Base-by-base conservation (phyloP, 2,888 invertebrate genomes). In the Eristalis pertinax region DNA sequence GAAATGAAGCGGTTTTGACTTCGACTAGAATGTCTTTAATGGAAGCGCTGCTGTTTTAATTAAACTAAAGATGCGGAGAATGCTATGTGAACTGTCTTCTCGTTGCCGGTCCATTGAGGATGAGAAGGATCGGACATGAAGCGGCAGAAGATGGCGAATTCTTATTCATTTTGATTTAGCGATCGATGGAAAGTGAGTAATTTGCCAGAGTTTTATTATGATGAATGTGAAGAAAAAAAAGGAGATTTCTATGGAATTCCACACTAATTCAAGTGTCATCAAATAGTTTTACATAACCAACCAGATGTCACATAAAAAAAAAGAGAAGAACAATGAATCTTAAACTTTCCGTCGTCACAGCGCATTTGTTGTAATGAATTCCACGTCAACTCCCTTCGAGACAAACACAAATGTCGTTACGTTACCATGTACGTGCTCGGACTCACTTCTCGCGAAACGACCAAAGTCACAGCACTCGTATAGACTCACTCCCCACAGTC, bases 81-180 rank as follows among this genome's bases (percentile, higher is more conserved):
- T 65, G 58, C 72, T 78, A 79, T 83, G 29, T 5, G 29, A 29
- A 29, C 5, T 4, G 79, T 79, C 83, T 79, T 86, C 73, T 83
- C 69, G 29, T 62, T 73, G 22, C 35, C 19, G 69, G 15, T n/a
- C 43, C 4, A 43, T 43, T 83, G 26, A 1, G 22, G 11, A 24
- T 15, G 29, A 29, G 69, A 38, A 67, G 75, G 58, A 75, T 76
- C 11, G 24, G n/a, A n/a, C n/a, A n/a, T n/a, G n/a, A n/a, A n/a
- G n/a, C n/a, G n/a, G n/a, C n/a, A n/a, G n/a, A n/a, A n/a, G n/a
- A n/a, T n/a, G n/a, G 15, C 22, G 43, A 3, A 22, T 15, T n/a
- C 29, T 84, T 84, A 80, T 87, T 84, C 75, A 79, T 80, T 72
- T 69, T n/a, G n/a, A n/a, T n/a, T n/a, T 24, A 56, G 0, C 26